These are phyloP conservation scores for Cyprinodon variegatus DNA, from an alignment of 2,113 vertebrate genomes.

Conservation along the genomic window DNA sequence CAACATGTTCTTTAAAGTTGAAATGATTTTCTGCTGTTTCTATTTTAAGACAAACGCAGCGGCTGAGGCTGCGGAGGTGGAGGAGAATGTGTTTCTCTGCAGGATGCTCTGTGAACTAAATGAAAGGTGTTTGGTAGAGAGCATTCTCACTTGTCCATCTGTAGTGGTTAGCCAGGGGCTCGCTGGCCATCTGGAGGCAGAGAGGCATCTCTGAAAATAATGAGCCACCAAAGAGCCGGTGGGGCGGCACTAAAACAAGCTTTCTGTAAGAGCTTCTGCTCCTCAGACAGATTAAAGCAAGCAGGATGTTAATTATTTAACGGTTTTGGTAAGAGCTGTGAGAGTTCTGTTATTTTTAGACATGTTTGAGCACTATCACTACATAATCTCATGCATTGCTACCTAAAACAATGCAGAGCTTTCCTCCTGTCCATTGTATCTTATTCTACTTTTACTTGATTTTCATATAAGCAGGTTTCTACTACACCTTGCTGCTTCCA, in stretches of 20 bases:
- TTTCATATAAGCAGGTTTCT: not conserved
- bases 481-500: too few relatives aligned
- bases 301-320: not conserved
- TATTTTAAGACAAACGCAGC: not conserved
- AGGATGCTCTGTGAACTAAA: slow-evolving; percentile 22
- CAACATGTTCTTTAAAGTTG: not conserved
- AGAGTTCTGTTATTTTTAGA: not conserved
- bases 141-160: slow-evolving; percentile 33
- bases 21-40: not conserved
- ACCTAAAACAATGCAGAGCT: not conserved
- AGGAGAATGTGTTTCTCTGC: slow-evolving; percentile 27
- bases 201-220: slow-evolving; percentile 9
- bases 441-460: not conserved
- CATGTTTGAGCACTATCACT: not conserved
- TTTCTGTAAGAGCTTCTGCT: not conserved
- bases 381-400: not conserved
- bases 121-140: slow-evolving; percentile 5
- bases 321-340: too few relatives aligned
- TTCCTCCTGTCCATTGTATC: not conserved
- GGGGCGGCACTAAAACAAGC: not conserved
- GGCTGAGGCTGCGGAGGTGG: slow-evolving; percentile 18
- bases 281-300: not conserved
- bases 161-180: slow-evolving; percentile 28
- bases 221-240: not conserved
- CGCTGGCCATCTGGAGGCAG: slow-evolving; percentile 41